These are phyloP conservation scores for Carcinoscorpius rotundicauda DNA, from an alignment of 1,140 invertebrate genomes.

Conservation along the genomic window DNA sequence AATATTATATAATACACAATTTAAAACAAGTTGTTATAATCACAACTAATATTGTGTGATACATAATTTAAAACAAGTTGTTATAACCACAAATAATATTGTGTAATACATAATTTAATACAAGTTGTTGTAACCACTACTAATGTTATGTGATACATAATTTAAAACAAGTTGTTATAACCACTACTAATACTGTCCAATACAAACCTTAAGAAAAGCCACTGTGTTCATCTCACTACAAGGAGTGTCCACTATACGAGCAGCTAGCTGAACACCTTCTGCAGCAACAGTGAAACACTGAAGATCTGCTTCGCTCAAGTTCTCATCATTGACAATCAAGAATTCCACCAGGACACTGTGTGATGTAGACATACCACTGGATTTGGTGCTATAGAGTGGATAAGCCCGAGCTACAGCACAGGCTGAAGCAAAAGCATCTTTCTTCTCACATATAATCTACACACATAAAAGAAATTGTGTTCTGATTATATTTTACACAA, in stretches of 20 bases:
- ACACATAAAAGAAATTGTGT: too few relatives aligned
- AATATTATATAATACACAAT: too few relatives aligned
- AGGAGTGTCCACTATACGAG: conserved; percentile 67
- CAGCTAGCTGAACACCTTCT: conserved; percentile 53
- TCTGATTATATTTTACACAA: too few relatives aligned
- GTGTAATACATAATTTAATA: too few relatives aligned
- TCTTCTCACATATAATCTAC: conserved; percentile 61
- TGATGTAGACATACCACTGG: conserved; percentile 21
- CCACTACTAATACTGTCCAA: background rate
- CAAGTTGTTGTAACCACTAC: too few relatives aligned
- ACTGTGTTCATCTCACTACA: conserved; percentile 74
- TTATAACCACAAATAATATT: too few relatives aligned
- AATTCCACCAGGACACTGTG: conserved; percentile 47
- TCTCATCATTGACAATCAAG: conserved; percentile 36
- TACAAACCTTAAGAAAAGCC: conserved; percentile 52
- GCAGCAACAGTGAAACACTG: conserved; percentile 46
- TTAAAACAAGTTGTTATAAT: too few relatives aligned
- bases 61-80: too few relatives aligned
- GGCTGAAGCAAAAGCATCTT: conserved; percentile 58
- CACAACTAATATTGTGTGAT: too few relatives aligned
- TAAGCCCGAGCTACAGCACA: conserved; percentile 63
- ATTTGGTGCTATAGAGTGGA: conserved; percentile 49
- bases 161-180: too few relatives aligned
- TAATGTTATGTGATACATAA: too few relatives aligned
- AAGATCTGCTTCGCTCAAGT: conserved; percentile 45